Evolutionary conservation across 2,797 vertebrate species (phyloP).

Genomic region (Trachops cirrhosus): DNA sequence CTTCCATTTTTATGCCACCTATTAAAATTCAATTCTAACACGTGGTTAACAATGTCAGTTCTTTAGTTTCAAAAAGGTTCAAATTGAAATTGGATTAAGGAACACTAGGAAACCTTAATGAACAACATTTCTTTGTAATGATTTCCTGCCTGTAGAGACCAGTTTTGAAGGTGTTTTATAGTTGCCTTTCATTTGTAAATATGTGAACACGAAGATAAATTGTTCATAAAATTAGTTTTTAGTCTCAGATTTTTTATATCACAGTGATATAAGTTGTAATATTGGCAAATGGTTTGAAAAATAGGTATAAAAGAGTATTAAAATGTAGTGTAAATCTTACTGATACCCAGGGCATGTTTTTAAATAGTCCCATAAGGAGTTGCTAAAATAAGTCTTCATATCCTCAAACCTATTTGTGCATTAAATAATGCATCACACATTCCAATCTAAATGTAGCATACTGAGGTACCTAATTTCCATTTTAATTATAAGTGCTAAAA

Average conservation of each 20-base stretch:
- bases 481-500: slow-evolving; percentile 54
- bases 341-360: slow-evolving; percentile 23
- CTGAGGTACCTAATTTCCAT: slow-evolving; percentile 20
- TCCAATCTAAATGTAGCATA: slow-evolving; percentile 14
- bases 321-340: slow-evolving; percentile 29
- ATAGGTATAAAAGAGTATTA: not conserved
- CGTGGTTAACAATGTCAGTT: not conserved
- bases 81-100: slow-evolving; percentile 58
- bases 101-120: slow-evolving; percentile 6
- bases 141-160: slow-evolving; percentile 3
- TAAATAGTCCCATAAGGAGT: slow-evolving; percentile 13
- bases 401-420: slow-evolving; percentile 39
- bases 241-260: slow-evolving; percentile 11
- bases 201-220: slow-evolving; percentile 36
- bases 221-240: slow-evolving; percentile 50
- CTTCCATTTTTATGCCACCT: slow-evolving; percentile 15
- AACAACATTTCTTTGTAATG: slow-evolving; percentile 38
- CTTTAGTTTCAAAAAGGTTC: slow-evolving; percentile 33
- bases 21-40: slow-evolving; percentile 18
- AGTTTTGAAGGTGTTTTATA: slow-evolving; percentile 44
- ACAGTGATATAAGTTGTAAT: not conserved
- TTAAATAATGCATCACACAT: slow-evolving; percentile 32
- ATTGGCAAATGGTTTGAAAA: slow-evolving; percentile 54
- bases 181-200: slow-evolving; percentile 43
- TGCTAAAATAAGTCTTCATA: slow-evolving; percentile 36